Percentiles rank a stretch among this genome's conserved stretches.
Evolutionary conservation across 1,140 invertebrate genomes (phyloP).

Genomic region (Euwallacea similis): DNA sequence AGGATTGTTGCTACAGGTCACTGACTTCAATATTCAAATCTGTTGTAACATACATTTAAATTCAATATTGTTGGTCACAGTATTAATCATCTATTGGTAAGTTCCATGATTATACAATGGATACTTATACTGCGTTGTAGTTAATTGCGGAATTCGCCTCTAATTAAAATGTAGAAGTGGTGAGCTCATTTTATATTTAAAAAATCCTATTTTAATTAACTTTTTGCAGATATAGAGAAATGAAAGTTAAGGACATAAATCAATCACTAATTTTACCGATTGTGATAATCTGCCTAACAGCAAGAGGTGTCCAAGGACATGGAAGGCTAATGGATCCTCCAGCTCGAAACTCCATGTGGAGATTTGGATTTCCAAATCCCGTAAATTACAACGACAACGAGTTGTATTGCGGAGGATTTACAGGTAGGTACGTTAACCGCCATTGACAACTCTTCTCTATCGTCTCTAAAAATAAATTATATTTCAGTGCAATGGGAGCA

Average conservation of each 20-base stretch:
- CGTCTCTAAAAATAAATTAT: slow-evolving; percentile 6
- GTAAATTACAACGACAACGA: slow-evolving; percentile 95
- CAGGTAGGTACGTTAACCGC: slow-evolving; percentile 61
- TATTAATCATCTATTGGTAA: too few species aligned
- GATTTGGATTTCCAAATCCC: slow-evolving; percentile 88
- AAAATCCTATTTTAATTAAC: too few species aligned
- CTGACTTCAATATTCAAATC: neutral
- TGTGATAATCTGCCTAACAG: too few species aligned
- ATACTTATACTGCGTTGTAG: too few species aligned
- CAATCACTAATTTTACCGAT: too few species aligned
- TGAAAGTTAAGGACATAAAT: too few species aligned
- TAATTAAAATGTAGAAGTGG: too few species aligned
- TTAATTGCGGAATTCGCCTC: too few species aligned
- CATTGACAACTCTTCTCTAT: neutral
- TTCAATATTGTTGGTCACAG: too few species aligned
- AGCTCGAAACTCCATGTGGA: slow-evolving; percentile 89
- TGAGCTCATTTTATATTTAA: too few species aligned
- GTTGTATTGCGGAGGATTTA: slow-evolving; percentile 78
- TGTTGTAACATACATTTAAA: neutral
- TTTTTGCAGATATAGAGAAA: too few species aligned
- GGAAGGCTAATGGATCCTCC: slow-evolving; percentile 87
- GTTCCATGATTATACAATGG: too few species aligned
- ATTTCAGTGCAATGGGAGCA: slow-evolving; percentile 79
- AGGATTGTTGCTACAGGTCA: neutral
- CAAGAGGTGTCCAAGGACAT: slow-evolving; percentile 61